phyloP scores from a whole-genome alignment of 2,888 invertebrate species.

The Mongoloraphidia duomilia region DNA sequence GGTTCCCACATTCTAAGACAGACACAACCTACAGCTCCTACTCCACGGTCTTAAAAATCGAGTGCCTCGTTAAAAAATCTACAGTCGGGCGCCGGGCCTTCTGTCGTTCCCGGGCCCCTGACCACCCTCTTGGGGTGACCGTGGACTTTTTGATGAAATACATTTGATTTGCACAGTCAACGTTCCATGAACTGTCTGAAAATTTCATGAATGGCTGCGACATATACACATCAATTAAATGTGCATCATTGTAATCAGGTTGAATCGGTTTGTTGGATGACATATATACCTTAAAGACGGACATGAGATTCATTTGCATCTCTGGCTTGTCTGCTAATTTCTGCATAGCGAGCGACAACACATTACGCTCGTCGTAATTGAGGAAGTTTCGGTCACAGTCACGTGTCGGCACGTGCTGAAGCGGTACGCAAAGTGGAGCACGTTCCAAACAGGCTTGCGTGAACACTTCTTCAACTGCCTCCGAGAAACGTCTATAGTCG shows the following conservation, averaged over 20 bases:
- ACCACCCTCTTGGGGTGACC: too few species aligned
- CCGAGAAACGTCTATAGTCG: conserved; percentile 54
- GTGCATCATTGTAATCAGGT: not conserved
- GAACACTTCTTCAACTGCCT: conserved; percentile 53
- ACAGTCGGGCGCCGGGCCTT: too few species aligned
- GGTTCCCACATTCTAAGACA: too few species aligned
- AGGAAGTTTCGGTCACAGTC: conserved; percentile 50
- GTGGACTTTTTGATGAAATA: too few species aligned
- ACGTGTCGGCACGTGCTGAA: conserved; percentile 52
- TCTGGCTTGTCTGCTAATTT: conserved; percentile 52
- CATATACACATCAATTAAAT: conserved; percentile 4
- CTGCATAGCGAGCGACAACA: conserved; percentile 47
- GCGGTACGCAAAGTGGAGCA: conserved; percentile 50
- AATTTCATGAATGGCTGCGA: not conserved
- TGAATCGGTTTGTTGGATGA: not conserved
- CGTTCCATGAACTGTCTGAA: too few species aligned
- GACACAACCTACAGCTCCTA: too few species aligned
- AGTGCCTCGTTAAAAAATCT: too few species aligned
- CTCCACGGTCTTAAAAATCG: too few species aligned
- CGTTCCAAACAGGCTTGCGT: conserved; percentile 48
- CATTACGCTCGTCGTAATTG: conserved; percentile 55
- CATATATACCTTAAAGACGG: conserved; percentile 43
- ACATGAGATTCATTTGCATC: conserved; percentile 50
- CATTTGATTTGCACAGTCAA: not conserved
- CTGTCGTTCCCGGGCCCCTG: too few species aligned